Base-by-base conservation (phyloP, 2,888 invertebrate species). In the Hyalella azteca region DNA sequence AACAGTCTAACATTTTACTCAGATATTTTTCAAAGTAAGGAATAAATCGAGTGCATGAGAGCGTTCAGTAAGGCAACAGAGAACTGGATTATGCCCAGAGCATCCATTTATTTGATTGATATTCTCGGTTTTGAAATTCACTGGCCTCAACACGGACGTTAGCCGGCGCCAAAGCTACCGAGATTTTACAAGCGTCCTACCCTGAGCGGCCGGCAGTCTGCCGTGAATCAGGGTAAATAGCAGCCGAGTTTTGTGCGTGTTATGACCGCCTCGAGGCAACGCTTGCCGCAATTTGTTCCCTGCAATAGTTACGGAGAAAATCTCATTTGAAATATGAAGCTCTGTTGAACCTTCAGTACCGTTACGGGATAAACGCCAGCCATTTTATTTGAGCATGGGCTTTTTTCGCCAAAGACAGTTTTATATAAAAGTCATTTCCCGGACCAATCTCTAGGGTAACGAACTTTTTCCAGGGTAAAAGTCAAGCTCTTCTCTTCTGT, bases 31-130 rank as follows among this genome's bases (percentile, higher is more conserved):
- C 29, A 29, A 11, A 11, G 29, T 9, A 22, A 9, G 22, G 29
- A 54, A 54, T 54, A 26, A 54, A 54, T n/a, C 54, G 26, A 13
- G 54, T 26, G 54, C 29, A 54, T 54, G 26, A 54, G 54, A 54
- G 54, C 54, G 26, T 54, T 54, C 26, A 54, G 54, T 54, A 29
- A 54, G 54, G 54, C 54, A 54, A 11, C 54, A 54, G 54, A 22
- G 54, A 54, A 54, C 54, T 54, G 19, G 26, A 54, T 54, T 54
- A 54, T 54, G 26, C 54, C 54, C 54, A 5, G 54, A 54, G 54
- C 54, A 54, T 66, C 66, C 39, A 66, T 66, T 66, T 32, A 36
- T 66, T 66, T 36, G 66, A 66, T 36, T 66, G 66, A 66, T 66
- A 36, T 36, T n/a, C 19, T 3, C 19, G 66, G 36, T n/a, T 32